These are phyloP conservation scores for Megathymus violae DNA, from an alignment of 1,140 invertebrate genomes.

Conservation along the genomic window DNA sequence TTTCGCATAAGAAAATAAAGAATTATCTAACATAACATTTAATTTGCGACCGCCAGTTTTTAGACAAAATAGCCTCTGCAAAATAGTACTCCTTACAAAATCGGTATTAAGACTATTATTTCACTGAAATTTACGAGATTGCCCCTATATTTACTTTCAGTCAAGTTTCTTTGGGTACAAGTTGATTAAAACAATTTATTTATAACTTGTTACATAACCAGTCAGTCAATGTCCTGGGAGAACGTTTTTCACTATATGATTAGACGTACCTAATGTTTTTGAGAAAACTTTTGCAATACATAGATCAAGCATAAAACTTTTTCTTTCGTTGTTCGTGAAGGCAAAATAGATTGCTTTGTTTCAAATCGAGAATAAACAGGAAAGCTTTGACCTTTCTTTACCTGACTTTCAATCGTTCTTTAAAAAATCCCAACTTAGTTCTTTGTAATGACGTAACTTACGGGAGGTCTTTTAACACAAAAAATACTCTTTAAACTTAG, in stretches of 20 bases:
- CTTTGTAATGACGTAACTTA: slow-evolving; percentile 29
- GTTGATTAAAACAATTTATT: slow-evolving; percentile 50
- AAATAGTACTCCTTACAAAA: slow-evolving; percentile 45
- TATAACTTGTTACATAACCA: slow-evolving; percentile 46
- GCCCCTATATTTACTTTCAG: slow-evolving; percentile 52
- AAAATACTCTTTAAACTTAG: slow-evolving; percentile 52
- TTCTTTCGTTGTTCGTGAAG: slow-evolving; percentile 6
- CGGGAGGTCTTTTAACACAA: slow-evolving; percentile 69
- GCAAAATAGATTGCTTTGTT: slow-evolving; percentile 5
- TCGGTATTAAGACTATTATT: slow-evolving; percentile 52
- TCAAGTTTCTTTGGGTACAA: slow-evolving; percentile 54
- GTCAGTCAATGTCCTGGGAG: slow-evolving; percentile 5
- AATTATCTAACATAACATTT: slow-evolving; percentile 43
- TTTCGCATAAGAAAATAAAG: slow-evolving; percentile 31
- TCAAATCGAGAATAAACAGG: slow-evolving; percentile 14
- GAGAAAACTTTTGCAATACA: slow-evolving; percentile 22
- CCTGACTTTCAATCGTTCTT: slow-evolving; percentile 5
- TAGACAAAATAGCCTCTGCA: slow-evolving; percentile 47
- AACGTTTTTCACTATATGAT: slow-evolving; percentile 30
- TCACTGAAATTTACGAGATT: slow-evolving; percentile 51
- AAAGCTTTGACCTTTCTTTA: slow-evolving; percentile 27
- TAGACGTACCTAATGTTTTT: slow-evolving; percentile 16
- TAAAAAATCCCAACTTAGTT: slow-evolving; percentile 14
- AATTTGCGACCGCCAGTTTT: slow-evolving; percentile 40
- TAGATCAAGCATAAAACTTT: slow-evolving; percentile 1